Conservation (phyloP, 1,140 invertebrate genomes). For the Calephelis virginiensis region DNA sequence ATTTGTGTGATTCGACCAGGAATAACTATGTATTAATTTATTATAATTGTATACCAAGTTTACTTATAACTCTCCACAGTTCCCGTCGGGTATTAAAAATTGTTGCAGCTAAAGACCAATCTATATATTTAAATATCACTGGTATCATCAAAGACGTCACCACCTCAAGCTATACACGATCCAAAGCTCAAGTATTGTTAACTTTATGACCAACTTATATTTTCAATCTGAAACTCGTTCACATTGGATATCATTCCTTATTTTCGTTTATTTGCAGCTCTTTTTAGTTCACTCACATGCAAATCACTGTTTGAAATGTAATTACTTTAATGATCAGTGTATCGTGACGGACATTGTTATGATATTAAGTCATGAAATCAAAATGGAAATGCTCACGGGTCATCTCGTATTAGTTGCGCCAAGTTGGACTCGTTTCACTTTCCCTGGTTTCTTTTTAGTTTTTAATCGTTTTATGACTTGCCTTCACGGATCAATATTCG, state of each 20-base stretch:
- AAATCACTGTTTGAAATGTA: conserved; percentile 29
- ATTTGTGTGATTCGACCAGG: too few species aligned
- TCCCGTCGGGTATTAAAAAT: too few species aligned
- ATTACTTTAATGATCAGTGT: conserved; percentile 58
- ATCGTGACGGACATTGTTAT: conserved; percentile 66
- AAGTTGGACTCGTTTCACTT: conserved; percentile 52
- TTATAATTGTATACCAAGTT: too few species aligned
- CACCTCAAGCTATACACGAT: conserved; percentile 69
- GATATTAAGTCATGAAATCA: conserved; percentile 65
- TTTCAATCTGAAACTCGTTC: neutral
- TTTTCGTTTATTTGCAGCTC: neutral
- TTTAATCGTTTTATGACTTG: conserved; percentile 36
- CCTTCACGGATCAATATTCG: conserved; percentile 35
- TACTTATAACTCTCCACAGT: too few species aligned
- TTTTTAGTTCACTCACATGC: conserved; percentile 24
- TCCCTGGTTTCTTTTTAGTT: conserved; percentile 35
- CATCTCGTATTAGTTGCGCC: conserved; percentile 48
- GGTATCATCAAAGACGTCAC: conserved; percentile 40
- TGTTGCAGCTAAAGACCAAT: neutral
- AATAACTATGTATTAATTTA: too few species aligned
- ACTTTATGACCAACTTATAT: conserved; percentile 26
- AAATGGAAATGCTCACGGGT: conserved; percentile 50
- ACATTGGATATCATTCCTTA: conserved; percentile 9
- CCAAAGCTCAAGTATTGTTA: conserved; percentile 65
- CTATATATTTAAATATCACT: conserved; percentile 1